Conservation (phyloP, 2,888 invertebrate genomes). For the Mamestra brassicae region DNA sequence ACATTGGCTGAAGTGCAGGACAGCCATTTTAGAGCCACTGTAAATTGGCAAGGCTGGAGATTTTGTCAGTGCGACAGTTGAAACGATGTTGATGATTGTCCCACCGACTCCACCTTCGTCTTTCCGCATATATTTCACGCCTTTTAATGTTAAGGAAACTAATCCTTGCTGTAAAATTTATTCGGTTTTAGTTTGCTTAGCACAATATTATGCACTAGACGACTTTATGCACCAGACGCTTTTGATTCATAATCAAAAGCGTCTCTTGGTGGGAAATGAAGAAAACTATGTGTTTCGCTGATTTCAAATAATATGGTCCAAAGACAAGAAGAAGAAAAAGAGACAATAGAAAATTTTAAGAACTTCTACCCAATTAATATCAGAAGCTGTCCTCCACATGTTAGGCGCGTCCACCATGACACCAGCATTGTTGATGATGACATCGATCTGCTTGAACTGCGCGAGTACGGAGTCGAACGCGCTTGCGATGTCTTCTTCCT, state of each 20-base stretch:
- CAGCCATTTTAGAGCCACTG: constrained; percentile 69
- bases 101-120: constrained; percentile 76
- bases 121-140: constrained; percentile 74
- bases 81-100: constrained; percentile 76
- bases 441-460: constrained; percentile 71
- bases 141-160: constrained; percentile 82
- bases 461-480: constrained; percentile 71
- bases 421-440: constrained; percentile 79
- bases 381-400: constrained; percentile 73
- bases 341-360: too few relatives aligned
- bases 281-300: too few relatives aligned
- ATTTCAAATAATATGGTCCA: too few relatives aligned
- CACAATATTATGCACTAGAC: too few relatives aligned
- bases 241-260: background rate
- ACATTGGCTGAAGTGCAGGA: constrained; percentile 54
- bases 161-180: constrained; percentile 80
- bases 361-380: constrained; percentile 75
- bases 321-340: too few relatives aligned
- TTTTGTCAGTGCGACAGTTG: constrained; percentile 66
- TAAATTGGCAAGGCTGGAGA: constrained; percentile 70
- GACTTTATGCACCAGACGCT: too few relatives aligned
- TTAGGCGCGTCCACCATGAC: constrained; percentile 74
- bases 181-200: background rate
- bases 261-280: background rate
- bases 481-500: constrained; percentile 68